Percentiles rank a stretch among this genome's conserved stretches.
These are phyloP conservation scores for Capricornis sumatraensis DNA, from an alignment of 2,113 vertebrate genomes.

Conservation along the genomic window DNA sequence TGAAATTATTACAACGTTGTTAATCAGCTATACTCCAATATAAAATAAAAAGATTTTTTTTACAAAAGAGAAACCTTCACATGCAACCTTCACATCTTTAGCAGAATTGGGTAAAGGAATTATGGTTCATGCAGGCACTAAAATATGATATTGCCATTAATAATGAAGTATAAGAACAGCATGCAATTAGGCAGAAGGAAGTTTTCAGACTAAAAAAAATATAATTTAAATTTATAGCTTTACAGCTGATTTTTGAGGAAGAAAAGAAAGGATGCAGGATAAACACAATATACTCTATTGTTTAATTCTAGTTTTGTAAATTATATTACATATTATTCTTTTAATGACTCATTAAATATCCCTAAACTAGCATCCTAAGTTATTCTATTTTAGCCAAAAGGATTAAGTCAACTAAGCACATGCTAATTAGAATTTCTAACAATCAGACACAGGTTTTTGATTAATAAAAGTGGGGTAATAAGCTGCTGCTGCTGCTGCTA, in stretches of 20 bases:
- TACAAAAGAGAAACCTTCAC: background rate
- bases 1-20: background rate
- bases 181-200: background rate
- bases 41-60: background rate
- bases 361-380: background rate
- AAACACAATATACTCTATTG: background rate
- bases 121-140: background rate
- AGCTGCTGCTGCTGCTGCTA: background rate
- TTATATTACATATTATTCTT: background rate
- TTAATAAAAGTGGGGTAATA: background rate
- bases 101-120: background rate
- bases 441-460: background rate
- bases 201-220: background rate
- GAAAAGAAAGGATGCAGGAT: background rate
- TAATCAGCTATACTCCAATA: background rate
- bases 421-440: background rate
- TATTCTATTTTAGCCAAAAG: conserved; percentile 8
- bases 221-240: background rate
- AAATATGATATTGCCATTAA: background rate
- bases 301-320: background rate
- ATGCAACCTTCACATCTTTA: background rate
- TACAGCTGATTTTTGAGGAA: background rate
- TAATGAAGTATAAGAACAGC: background rate
- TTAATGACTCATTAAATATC: background rate
- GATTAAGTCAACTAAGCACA: background rate